phyloP scores from a whole-genome alignment of 2,113 vertebrate species.

The Engystomops pustulosus region DNA sequence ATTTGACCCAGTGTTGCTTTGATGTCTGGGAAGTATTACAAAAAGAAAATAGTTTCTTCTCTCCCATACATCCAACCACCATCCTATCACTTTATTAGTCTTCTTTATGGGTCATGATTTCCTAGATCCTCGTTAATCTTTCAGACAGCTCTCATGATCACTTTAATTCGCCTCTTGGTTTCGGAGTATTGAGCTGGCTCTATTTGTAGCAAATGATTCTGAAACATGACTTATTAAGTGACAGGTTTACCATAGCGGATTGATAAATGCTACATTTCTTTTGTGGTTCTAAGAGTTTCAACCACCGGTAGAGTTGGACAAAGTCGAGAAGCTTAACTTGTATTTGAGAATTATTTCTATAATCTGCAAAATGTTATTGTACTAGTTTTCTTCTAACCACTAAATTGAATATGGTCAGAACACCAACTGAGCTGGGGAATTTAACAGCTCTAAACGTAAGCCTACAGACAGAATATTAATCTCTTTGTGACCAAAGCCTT shows the following conservation, averaged over 20 bases:
- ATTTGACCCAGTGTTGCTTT: background rate
- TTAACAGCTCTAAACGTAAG: background rate
- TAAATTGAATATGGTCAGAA: background rate
- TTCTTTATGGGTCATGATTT: slow-evolving; percentile 33
- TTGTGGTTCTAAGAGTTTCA: background rate
- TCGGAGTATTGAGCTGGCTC: slow-evolving; percentile 28
- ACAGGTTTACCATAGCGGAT: slow-evolving; percentile 18
- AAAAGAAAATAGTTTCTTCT: background rate
- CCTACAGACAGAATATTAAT: background rate
- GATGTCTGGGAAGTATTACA: background rate
- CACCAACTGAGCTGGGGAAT: background rate
- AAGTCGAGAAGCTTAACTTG: background rate
- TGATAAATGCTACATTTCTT: background rate
- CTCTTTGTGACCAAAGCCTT: background rate
- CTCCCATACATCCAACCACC: background rate
- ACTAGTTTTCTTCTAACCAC: background rate
- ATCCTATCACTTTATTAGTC: slow-evolving; percentile 14
- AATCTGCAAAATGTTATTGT: background rate
- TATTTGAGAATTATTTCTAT: background rate
- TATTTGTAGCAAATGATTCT: slow-evolving; percentile 17
- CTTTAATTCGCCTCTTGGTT: slow-evolving; percentile 15
- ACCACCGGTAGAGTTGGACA: background rate
- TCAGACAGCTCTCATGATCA: background rate
- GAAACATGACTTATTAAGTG: slow-evolving; percentile 25
- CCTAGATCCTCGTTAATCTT: slow-evolving; percentile 34